Conservation (phyloP, 2,113 vertebrate genomes). For the Ceyx margarethae region DNA sequence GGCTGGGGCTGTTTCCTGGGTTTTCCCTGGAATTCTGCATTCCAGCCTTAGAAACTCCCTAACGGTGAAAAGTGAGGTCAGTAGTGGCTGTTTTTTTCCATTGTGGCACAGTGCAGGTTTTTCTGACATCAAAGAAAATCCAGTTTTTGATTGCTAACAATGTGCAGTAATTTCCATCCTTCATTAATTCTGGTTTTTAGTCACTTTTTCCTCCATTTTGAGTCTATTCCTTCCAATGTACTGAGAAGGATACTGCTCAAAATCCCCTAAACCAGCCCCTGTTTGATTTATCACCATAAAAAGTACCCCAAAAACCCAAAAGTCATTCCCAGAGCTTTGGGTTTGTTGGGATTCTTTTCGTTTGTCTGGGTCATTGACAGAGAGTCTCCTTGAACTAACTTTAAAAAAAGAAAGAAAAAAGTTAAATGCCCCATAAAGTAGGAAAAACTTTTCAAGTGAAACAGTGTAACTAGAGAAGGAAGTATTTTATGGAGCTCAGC, state of each 20-base stretch:
- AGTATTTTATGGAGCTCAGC: neutral
- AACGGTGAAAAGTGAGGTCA: neutral
- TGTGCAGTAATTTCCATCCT: neutral
- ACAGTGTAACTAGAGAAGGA: neutral
- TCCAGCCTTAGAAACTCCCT: neutral
- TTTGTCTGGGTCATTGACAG: neutral
- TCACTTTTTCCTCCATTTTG: neutral
- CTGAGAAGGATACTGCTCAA: neutral
- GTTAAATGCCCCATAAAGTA: neutral
- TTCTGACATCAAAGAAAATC: neutral
- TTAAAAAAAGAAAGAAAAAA: neutral
- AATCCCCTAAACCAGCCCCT: neutral
- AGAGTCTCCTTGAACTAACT: neutral
- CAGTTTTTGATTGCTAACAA: neutral
- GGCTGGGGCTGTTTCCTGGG: accelerated
- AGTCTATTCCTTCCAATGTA: neutral
- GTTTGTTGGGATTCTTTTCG: neutral
- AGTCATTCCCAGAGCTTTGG: neutral
- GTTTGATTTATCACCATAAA: neutral
- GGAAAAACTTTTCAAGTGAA: neutral
- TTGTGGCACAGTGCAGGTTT: neutral
- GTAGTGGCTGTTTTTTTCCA: neutral
- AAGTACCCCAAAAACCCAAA: neutral
- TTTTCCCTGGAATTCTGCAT: neutral
- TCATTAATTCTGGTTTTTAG: neutral